A percentile compares a stretch with the other conserved stretches of the same genome.
Conservation (phyloP, 2,888 invertebrate genomes). For the Himalopsyche kuldschensis region DNA sequence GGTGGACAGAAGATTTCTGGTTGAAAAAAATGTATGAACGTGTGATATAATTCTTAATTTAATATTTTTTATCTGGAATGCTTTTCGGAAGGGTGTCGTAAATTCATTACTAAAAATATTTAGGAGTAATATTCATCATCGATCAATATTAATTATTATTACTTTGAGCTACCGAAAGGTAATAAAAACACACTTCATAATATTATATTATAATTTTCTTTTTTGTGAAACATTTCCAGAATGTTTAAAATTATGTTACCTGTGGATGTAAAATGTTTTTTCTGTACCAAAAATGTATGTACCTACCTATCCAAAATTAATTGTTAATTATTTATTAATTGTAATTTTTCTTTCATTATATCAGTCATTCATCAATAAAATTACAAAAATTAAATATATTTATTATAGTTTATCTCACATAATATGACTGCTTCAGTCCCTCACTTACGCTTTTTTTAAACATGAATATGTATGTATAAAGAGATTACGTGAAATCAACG, state of each 20-base stretch:
- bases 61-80: slow-evolving; percentile 33
- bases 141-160: not conserved
- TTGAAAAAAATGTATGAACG: slow-evolving; percentile 23
- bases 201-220: not conserved
- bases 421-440: not conserved
- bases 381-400: not conserved
- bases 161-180: not conserved
- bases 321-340: not conserved
- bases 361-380: not conserved
- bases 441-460: not conserved
- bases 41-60: slow-evolving; percentile 31
- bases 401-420: not conserved
- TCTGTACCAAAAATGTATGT: not conserved
- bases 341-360: not conserved
- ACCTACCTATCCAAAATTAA: not conserved
- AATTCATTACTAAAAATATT: slow-evolving; percentile 17
- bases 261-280: not conserved
- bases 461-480: not conserved
- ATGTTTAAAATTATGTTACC: not conserved
- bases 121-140: not conserved
- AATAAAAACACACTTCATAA: not conserved
- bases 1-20: not conserved
- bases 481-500: not conserved
- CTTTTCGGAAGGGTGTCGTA: slow-evolving; percentile 24
- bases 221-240: not conserved